A percentile compares a stretch with the other conserved stretches of the same genome.
Evolutionary conservation across 2,888 invertebrate genomes (phyloP).

Genomic region (Serrognathus titanus): DNA sequence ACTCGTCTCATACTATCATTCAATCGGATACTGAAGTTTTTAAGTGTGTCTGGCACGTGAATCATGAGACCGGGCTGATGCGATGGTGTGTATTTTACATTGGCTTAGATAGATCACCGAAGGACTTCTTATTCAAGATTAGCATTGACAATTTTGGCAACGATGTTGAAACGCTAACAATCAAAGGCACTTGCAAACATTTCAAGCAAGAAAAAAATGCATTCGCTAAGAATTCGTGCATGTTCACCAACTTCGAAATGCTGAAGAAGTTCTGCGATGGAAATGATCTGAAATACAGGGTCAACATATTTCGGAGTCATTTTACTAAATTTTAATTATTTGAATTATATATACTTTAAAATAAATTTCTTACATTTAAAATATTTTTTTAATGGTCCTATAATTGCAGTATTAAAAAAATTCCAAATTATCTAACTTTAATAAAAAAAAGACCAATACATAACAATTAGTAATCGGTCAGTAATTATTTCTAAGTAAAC

Average conservation of each 20-base stretch:
- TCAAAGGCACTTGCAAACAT: conserved; percentile 12
- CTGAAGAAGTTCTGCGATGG: conserved; percentile 20
- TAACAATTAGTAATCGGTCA: too few species aligned
- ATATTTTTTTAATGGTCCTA: too few species aligned
- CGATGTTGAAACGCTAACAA: conserved; percentile 7
- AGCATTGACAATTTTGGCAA: conserved; percentile 17
- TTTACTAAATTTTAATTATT: background rate
- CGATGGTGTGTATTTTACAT: conserved; percentile 28
- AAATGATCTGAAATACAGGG: conserved; percentile 20
- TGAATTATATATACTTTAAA: background rate
- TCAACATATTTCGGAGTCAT: conserved; percentile 11
- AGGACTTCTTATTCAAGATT: conserved; percentile 10
- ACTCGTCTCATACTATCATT: conserved; percentile 21
- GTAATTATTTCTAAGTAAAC: too few species aligned
- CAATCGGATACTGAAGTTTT: conserved; percentile 25
- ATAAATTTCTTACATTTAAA: too few species aligned
- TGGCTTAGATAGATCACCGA: conserved; percentile 3
- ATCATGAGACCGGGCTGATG: conserved; percentile 26
- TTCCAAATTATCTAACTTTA: too few species aligned
- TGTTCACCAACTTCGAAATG: conserved; percentile 24
- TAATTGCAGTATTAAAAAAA: too few species aligned
- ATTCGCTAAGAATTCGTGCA: conserved; percentile 13
- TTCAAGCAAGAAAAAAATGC: conserved; percentile 1
- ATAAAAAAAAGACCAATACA: too few species aligned
- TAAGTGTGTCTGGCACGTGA: conserved; percentile 28